These are phyloP conservation scores for Caenorhabditis inopinata DNA, from an alignment of 1,140 invertebrate genomes.

Conservation along the genomic window DNA sequence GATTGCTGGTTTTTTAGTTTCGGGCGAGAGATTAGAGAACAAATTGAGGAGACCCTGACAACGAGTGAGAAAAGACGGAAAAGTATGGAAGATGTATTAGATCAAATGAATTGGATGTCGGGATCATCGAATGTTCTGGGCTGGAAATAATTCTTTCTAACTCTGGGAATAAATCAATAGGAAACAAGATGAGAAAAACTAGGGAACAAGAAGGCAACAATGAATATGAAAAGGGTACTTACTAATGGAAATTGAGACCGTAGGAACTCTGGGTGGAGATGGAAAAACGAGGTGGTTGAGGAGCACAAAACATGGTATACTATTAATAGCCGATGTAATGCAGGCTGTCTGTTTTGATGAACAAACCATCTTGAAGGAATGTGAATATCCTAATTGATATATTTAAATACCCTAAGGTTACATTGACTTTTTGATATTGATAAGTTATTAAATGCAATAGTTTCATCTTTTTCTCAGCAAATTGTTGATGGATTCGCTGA, in stretches of 20 bases:
- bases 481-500: neutral
- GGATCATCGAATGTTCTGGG: constrained; percentile 15
- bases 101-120: neutral
- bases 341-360: too few relatives aligned
- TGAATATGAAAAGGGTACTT: constrained; percentile 26
- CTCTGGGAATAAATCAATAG: neutral
- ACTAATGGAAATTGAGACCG: constrained; percentile 11
- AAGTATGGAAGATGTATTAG: neutral
- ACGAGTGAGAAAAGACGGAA: neutral
- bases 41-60: constrained; percentile 9
- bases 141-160: neutral
- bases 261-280: neutral
- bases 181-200: neutral
- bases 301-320: neutral
- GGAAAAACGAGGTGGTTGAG: neutral
- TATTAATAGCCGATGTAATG: too few relatives aligned
- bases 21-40: constrained; percentile 5
- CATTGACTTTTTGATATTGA: neutral
- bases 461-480: neutral
- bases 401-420: constrained; percentile 9
- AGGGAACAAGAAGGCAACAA: neutral
- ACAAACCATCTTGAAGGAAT: neutral
- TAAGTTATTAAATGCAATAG: constrained; percentile 26
- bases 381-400: constrained; percentile 29
- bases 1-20: neutral